Evolutionary conservation across 2,888 invertebrate species (phyloP).

Genomic region (Apantesis nais): DNA sequence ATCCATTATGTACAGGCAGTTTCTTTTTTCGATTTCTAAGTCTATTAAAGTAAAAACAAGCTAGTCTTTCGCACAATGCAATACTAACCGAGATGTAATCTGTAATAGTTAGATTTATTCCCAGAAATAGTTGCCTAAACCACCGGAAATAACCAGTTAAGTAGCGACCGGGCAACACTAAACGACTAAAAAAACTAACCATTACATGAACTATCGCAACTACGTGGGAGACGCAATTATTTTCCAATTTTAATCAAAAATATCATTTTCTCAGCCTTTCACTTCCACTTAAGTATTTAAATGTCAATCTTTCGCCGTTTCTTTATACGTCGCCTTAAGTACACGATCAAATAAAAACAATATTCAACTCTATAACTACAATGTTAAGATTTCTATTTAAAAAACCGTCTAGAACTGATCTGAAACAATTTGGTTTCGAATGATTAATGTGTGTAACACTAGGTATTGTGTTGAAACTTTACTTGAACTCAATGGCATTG

Average conservation of each 20-base stretch:
- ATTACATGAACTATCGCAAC: slow-evolving; percentile 67
- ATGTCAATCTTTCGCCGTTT: slow-evolving; percentile 80
- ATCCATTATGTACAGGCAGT: not conserved
- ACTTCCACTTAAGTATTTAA: slow-evolving; percentile 85
- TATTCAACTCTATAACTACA: slow-evolving; percentile 44
- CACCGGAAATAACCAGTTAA: slow-evolving; percentile 72
- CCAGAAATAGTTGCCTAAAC: slow-evolving; percentile 45
- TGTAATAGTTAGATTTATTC: slow-evolving; percentile 39
- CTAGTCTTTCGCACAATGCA: slow-evolving; percentile 1
- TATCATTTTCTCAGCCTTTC: slow-evolving; percentile 81
- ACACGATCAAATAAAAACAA: slow-evolving; percentile 28
- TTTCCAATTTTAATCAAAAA: slow-evolving; percentile 86
- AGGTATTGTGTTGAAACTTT: slow-evolving; percentile 64
- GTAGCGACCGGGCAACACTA: slow-evolving; percentile 65
- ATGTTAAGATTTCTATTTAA: slow-evolving; percentile 49
- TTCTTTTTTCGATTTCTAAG: slow-evolving; percentile 6
- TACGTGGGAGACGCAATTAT: slow-evolving; percentile 85
- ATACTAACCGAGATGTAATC: slow-evolving; percentile 36
- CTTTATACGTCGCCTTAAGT: slow-evolving; percentile 65
- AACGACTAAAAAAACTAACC: slow-evolving; percentile 68
- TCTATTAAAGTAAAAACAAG: not conserved
- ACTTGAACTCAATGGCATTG: slow-evolving; percentile 27
- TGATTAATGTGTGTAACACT: slow-evolving; percentile 79
- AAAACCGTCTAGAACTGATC: slow-evolving; percentile 47
- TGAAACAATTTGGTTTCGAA: slow-evolving; percentile 80